Conservation (phyloP, 1,140 invertebrate genomes). For the Panagrolaimus sp. region DNA sequence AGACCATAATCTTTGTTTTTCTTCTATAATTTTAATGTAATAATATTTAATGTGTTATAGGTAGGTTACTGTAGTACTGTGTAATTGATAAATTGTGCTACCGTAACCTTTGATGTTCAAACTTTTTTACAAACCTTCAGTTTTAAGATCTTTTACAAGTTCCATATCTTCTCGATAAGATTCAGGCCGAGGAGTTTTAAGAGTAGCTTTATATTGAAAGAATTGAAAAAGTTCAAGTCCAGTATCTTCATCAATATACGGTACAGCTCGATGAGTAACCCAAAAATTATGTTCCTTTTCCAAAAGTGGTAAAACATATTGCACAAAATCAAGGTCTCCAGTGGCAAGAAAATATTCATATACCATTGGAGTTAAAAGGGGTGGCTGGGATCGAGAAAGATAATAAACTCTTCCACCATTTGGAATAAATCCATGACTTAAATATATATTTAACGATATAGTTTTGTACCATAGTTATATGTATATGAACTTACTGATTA, state of each 20-base stretch:
- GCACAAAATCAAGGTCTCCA: slow-evolving; percentile 68
- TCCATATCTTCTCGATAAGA: slow-evolving; percentile 48
- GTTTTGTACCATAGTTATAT: too few relatives aligned
- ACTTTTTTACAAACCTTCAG: slow-evolving; percentile 25
- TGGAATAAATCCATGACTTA: slow-evolving; percentile 71
- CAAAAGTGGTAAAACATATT: slow-evolving; percentile 49
- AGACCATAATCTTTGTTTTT: slow-evolving; percentile 40
- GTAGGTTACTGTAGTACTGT: too few relatives aligned
- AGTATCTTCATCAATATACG: slow-evolving; percentile 39
- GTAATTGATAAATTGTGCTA: too few relatives aligned
- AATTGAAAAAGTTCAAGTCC: slow-evolving; percentile 50
- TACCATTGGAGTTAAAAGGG: slow-evolving; percentile 76
- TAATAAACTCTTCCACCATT: slow-evolving; percentile 85
- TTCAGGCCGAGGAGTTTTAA: slow-evolving; percentile 44
- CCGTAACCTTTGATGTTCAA: too few relatives aligned
- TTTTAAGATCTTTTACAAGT: slow-evolving; percentile 43
- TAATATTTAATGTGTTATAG: too few relatives aligned
- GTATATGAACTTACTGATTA: slow-evolving; percentile 32
- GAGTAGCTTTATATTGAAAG: slow-evolving; percentile 50
- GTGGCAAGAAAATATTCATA: slow-evolving; percentile 69
- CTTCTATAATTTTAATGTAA: slow-evolving; percentile 25
- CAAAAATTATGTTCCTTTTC: slow-evolving; percentile 58
- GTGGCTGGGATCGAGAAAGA: slow-evolving; percentile 73
- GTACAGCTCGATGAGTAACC: slow-evolving; percentile 37
- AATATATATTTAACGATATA: too few relatives aligned